Conservation (phyloP, 2,888 invertebrate species). For the Steinernema hermaphroditum region DNA sequence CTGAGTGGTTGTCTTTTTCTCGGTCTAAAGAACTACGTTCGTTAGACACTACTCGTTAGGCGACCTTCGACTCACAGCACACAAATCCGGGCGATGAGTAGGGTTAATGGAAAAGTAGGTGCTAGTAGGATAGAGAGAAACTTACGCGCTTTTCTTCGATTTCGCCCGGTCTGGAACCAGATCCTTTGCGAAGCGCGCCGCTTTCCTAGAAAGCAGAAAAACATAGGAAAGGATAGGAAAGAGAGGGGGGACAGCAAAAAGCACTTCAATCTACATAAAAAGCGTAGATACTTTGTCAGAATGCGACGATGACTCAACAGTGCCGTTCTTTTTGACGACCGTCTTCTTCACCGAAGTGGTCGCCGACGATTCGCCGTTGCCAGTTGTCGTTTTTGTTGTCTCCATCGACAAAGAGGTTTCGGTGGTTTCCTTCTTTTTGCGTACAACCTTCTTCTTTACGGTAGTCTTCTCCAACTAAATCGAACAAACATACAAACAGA, state of each 20-base stretch:
- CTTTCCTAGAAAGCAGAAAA: constrained; percentile 12
- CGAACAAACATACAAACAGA: constrained; percentile 29
- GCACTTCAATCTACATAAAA: background rate
- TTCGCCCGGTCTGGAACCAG: constrained; percentile 17
- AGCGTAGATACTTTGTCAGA: constrained; percentile 10
- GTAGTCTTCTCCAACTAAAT: constrained; percentile 29
- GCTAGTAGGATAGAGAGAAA: constrained; percentile 1
- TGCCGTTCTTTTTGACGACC: constrained; percentile 40
- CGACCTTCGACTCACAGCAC: background rate
- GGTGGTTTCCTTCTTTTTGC: constrained; percentile 30
- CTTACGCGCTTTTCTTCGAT: constrained; percentile 28
- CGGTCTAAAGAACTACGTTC: constrained; percentile 10
- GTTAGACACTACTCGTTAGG: constrained; percentile 2
- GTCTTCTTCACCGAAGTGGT: constrained; percentile 34
- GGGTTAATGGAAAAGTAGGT: constrained; percentile 9
- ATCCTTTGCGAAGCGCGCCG: constrained; percentile 21
- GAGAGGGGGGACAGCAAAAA: background rate
- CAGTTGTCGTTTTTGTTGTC: background rate
- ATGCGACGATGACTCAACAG: background rate
- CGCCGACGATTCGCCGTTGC: background rate
- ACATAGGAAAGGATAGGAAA: constrained; percentile 21
- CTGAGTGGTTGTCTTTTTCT: constrained; percentile 22
- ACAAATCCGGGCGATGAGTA: background rate
- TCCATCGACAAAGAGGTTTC: constrained; percentile 28
- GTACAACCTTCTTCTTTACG: constrained; percentile 50